Evolutionary conservation across 2,797 vertebrate genomes (phyloP).

Genomic region (Cygnus olor): DNA sequence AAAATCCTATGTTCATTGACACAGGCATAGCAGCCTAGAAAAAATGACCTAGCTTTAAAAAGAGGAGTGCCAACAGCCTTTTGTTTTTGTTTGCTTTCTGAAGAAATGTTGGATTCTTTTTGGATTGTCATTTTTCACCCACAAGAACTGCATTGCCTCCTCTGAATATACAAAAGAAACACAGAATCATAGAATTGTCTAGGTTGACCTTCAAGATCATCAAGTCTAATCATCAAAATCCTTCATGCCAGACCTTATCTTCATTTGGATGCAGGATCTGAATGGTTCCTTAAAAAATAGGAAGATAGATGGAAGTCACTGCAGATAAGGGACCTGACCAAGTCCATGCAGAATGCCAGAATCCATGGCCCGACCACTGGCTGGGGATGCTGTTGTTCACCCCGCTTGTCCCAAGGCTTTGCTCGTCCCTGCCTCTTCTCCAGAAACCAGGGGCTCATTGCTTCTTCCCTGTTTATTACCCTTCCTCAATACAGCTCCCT

Average conservation of each 20-base stretch:
- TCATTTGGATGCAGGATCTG: too few relatives aligned
- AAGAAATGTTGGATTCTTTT: neutral
- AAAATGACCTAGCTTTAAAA: neutral
- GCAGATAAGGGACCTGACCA: neutral
- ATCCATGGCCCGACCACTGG: fast-evolving
- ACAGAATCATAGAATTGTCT: neutral
- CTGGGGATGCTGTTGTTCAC: neutral
- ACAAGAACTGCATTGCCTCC: neutral
- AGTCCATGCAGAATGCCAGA: neutral
- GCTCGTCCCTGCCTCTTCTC: neutral
- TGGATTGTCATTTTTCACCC: neutral
- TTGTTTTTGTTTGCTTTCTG: neutral
- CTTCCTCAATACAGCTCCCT: neutral
- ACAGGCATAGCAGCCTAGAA: neutral
- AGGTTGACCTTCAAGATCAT: neutral
- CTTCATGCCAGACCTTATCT: too few relatives aligned
- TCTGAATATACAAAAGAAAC: neutral
- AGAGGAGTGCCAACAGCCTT: neutral
- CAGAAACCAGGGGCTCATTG: neutral
- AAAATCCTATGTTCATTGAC: fast-evolving
- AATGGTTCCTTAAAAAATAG: neutral
- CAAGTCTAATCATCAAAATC: neutral
- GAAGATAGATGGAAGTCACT: neutral
- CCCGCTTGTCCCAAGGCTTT: neutral
- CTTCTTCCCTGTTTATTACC: neutral